These are phyloP conservation scores for Epizoanthus scotinus DNA, from an alignment of 92 coral and sea anemone genomes.

Conservation along the genomic window DNA sequence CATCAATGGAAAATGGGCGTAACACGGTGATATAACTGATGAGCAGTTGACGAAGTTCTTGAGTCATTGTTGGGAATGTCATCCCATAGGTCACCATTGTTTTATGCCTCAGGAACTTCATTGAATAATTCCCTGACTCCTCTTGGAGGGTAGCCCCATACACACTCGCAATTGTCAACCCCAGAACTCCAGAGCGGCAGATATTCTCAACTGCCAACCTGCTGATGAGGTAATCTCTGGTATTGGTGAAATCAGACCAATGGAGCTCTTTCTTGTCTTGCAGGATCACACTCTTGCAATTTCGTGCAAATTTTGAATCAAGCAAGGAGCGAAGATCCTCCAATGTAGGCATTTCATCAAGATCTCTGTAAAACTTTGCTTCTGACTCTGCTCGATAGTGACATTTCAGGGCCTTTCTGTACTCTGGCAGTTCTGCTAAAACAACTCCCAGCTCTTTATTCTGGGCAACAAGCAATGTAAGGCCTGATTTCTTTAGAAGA, in stretches of 20 bases:
- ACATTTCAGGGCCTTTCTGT: constrained; percentile 3
- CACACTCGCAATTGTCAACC: neutral
- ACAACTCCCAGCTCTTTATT: neutral
- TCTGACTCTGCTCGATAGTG: constrained; percentile 10
- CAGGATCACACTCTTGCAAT: neutral
- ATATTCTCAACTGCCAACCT: constrained; percentile 4
- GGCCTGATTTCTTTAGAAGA: neutral
- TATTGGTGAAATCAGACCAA: neutral
- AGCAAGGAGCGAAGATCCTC: constrained; percentile 5
- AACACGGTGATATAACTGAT: neutral
- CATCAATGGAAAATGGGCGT: constrained; percentile 3
- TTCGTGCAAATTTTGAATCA: neutral
- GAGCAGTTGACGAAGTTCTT: neutral
- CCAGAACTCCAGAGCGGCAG: constrained; percentile 12
- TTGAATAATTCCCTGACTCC: neutral
- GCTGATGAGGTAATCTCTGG: constrained; percentile 7
- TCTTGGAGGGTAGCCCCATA: neutral
- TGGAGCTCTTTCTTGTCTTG: neutral
- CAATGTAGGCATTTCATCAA: neutral
- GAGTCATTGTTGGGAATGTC: constrained; percentile 9
- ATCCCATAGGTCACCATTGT: constrained; percentile 5
- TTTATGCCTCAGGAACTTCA: neutral
- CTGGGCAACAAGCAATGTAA: neutral
- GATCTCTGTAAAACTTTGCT: constrained; percentile 8
- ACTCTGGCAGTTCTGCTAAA: constrained; percentile 5